Evolutionary conservation across 2,113 vertebrate genomes (phyloP), one percentile per base, ranked within the genome.

Genomic region (Grammomys surdaster): DNA sequence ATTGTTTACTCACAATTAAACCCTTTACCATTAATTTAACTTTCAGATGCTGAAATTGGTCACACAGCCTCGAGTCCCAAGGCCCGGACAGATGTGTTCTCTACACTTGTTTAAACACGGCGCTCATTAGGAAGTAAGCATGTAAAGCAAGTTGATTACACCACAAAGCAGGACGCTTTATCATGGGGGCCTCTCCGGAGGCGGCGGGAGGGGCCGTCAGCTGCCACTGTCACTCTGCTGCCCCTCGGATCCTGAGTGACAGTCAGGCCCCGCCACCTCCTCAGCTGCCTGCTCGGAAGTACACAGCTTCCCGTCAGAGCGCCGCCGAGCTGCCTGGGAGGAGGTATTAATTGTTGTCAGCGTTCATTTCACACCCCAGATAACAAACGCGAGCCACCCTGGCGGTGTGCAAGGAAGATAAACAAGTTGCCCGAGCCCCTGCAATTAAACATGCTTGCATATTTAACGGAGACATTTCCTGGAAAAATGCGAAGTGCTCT

Each of bases 1-100:
- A 98, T 98, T 99, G 98, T 99, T 99, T 98, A 98, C 99, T 98
- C 98, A 98, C 98, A 98, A 98, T 99, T 99, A 98, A 98, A 98
- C 98, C 97, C 98, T 97, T 98, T 96, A 70, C 98, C 98, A 96
- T 98, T 98, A 98, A 98, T 99, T 98, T 98, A 98, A 75, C 98
- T 98, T 98, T 97, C 98, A 97, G 98, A 86, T 87, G 96, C 97
- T 84, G 98, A 97, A 98, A 98, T 98, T 94, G 98, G 98, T 98
- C 98, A 96, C 98, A 96, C 95, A 90, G 98, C 94, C 97, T 76
- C 95, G 88, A 94, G 97, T 98, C 98, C 96, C 97, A 4, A 97
- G 65, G 98, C 97, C 78, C 72, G 2, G 98, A 98, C 98, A 98
- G 98, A 98, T 98, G 98, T 98, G 98, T 97, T 98, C 96, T 86